phyloP scores from a whole-genome alignment of 2,888 invertebrate genomes.

The Spilarctia lutea region DNA sequence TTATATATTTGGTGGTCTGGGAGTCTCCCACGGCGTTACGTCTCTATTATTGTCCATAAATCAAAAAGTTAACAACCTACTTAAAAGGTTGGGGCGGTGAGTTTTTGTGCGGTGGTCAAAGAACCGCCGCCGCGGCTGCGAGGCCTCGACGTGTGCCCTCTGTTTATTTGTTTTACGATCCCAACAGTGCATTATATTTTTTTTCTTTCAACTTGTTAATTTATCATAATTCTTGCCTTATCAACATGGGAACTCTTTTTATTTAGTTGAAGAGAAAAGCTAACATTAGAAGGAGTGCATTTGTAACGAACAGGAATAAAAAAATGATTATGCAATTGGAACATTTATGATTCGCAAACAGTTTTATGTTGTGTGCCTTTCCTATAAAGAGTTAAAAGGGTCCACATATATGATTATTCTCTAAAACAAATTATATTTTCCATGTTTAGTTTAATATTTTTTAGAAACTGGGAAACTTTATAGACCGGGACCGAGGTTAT shows the following conservation, averaged over 20 bases:
- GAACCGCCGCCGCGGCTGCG: slow-evolving; percentile 76
- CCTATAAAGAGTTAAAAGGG: not conserved
- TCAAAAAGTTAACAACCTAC: slow-evolving; percentile 87
- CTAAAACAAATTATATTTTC: not conserved
- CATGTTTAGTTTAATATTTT: not conserved
- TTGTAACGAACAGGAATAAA: not conserved
- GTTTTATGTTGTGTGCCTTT: not conserved
- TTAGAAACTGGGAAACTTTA: not conserved
- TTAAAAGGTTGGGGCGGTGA: slow-evolving; percentile 83
- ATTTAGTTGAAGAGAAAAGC: slow-evolving; percentile 56
- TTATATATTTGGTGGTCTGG: slow-evolving; percentile 80
- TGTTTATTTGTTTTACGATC: slow-evolving; percentile 85
- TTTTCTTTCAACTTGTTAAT: slow-evolving; percentile 78
- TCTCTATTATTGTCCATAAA: slow-evolving; percentile 87
- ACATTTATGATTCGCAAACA: not conserved
- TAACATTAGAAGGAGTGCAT: slow-evolving; percentile 32
- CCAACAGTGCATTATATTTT: slow-evolving; percentile 83
- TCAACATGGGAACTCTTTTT: slow-evolving; percentile 68
- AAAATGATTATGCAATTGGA: not conserved
- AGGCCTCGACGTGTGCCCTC: slow-evolving; percentile 73
- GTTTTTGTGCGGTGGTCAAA: slow-evolving; percentile 84
- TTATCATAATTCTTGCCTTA: slow-evolving; percentile 79
- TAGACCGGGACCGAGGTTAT: too few species aligned
- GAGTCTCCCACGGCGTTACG: slow-evolving; percentile 85
- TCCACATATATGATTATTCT: not conserved